Evolutionary conservation across 1,140 invertebrate genomes (phyloP), one percentile per base, ranked within the genome.

Genomic region (Drosophila punjabiensis): DNA sequence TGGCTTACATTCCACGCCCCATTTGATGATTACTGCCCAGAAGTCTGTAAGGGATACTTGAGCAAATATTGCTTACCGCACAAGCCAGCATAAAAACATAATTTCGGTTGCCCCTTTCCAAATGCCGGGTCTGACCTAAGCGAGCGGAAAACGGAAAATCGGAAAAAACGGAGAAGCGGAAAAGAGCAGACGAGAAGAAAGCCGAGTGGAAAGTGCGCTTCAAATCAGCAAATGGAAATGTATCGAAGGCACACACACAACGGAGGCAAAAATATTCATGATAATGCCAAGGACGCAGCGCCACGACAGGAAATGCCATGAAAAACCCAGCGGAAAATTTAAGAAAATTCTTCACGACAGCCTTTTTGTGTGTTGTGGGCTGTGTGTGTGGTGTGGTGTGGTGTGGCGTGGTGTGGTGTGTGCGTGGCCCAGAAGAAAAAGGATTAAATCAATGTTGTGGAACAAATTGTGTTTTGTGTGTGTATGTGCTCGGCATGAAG

Each of bases 371-470:
- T 76, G 20, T 41, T 3, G 24, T 24, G 24, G 24, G 24, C 24
- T 24, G 55, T n/a, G 53, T 52, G 39, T 39, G 37, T 77, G 76
- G n/a, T n/a, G n/a, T n/a, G n/a, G n/a, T 50, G 37, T 8, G 10
- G n/a, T 5, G 18, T 33, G 30, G 43, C 41, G 33, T 76, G 74
- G 3, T 24, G 24, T 66, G 52, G 30, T 60, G 75, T 78, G 52
- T 76, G 75, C 56, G 35, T 78, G 76, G 56, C 58, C 48, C 64
- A 39, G 58, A 78, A 78, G 58, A 79, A 80, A 80, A 80, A 80
- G 78, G 78, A 80, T 80, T 80, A 80, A 80, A 80, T 80, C 78
- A 80, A 80, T 80, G 78, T 80, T 80, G 60, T 79, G 78, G 78
- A 80, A 80, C 76, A 78, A 78, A 78, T 78, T 78, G 76, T 37